phyloP scores from a whole-genome alignment of 2,888 invertebrate species.

The Eilema depressum region DNA sequence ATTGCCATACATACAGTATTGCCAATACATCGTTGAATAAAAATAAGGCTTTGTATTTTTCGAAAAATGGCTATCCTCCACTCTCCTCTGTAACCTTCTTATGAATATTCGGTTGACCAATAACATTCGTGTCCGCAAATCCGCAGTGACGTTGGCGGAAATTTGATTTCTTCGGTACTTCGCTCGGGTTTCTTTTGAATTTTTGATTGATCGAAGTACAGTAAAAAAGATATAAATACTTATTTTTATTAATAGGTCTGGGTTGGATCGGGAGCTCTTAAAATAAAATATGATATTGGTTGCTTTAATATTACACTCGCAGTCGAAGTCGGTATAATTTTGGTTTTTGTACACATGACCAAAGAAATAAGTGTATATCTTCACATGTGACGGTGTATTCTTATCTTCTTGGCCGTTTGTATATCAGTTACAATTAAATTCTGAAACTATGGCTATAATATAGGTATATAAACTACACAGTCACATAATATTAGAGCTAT shows the following conservation, averaged over 20 bases:
- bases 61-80: conserved; percentile 43
- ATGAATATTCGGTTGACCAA: conserved; percentile 54
- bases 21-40: conserved; percentile 29
- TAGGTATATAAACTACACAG: too few relatives aligned
- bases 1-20: background rate
- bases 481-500: too few relatives aligned
- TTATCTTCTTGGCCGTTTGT: too few relatives aligned
- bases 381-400: too few relatives aligned
- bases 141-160: conserved; percentile 48
- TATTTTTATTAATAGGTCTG: background rate
- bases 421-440: too few relatives aligned
- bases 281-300: background rate
- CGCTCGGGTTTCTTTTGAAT: conserved; percentile 50
- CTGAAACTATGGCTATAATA: too few relatives aligned
- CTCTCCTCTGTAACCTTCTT: conserved; percentile 25
- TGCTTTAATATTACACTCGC: background rate
- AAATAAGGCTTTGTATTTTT: conserved; percentile 43
- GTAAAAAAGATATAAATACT: conserved; percentile 5
- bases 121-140: conserved; percentile 41
- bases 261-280: conserved; percentile 5
- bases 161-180: conserved; percentile 59
- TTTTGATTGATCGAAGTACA: conserved; percentile 48
- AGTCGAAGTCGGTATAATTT: background rate
- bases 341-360: background rate
- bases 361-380: too few relatives aligned